phyloP scores from a whole-genome alignment of 2,888 invertebrate species.

The Eupeodes luniger region DNA sequence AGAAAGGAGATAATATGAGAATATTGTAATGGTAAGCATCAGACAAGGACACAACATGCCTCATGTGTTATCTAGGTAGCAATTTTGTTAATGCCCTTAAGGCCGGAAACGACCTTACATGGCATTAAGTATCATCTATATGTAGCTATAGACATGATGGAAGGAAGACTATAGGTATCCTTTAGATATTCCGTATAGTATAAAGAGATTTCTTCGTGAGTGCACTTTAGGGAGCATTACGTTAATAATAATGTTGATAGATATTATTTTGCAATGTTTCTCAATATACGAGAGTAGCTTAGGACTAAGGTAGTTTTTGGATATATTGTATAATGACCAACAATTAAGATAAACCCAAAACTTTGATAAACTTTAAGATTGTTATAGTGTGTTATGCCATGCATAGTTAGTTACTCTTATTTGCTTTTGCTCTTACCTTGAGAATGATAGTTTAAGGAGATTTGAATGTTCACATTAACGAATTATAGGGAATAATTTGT shows the following conservation, averaged over 20 bases:
- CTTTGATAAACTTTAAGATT: background rate
- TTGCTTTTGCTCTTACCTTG: no score
- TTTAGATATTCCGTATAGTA: background rate
- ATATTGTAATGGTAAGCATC: background rate
- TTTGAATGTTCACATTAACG: no score
- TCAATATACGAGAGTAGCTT: background rate
- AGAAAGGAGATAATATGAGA: background rate
- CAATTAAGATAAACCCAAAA: conserved; percentile 16
- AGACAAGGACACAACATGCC: background rate
- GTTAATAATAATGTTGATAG: conserved; percentile 16
- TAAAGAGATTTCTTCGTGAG: conserved; percentile 1
- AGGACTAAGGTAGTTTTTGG: background rate
- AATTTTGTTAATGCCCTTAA: conserved; percentile 11
- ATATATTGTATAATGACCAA: conserved; percentile 5
- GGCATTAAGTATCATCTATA: no score
- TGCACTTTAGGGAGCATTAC: conserved; percentile 12
- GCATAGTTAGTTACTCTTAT: no score
- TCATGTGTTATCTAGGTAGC: background rate
- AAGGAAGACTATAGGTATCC: background rate
- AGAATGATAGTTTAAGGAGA: no score
- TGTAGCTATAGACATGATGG: background rate
- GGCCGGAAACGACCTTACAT: background rate
- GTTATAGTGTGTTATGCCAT: no score
- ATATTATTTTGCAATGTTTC: background rate
- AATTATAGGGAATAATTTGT: no score